phyloP scores from a whole-genome alignment of 2,797 vertebrate genomes.

The Hippocampus kuda region DNA sequence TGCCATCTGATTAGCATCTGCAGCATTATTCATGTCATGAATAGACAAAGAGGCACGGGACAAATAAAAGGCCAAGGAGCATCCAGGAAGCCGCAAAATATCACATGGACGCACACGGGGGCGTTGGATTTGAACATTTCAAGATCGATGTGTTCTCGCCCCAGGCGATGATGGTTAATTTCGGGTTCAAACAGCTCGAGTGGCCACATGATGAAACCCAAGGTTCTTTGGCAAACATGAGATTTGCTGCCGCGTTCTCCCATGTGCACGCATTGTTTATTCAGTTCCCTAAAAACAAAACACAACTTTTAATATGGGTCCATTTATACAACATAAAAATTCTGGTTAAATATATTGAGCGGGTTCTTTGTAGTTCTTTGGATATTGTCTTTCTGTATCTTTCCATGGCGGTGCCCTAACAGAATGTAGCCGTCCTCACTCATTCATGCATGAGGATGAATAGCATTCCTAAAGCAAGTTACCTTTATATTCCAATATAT shows the following conservation, averaged over 20 bases:
- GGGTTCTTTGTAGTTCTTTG: background rate
- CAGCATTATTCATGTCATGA: conserved; percentile 56
- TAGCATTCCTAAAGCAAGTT: too few species aligned
- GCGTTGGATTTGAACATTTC: conserved; percentile 46
- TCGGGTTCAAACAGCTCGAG: conserved; percentile 20
- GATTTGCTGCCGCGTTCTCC: background rate
- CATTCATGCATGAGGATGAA: too few species aligned
- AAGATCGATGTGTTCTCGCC: conserved; percentile 3
- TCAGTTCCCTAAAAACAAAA: background rate
- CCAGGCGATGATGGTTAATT: background rate
- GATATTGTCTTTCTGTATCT: background rate
- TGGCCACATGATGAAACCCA: conserved; percentile 22
- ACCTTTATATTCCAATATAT: too few species aligned
- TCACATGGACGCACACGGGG: conserved; percentile 26
- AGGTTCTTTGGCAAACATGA: background rate
- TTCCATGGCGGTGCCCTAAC: background rate
- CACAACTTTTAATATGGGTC: background rate
- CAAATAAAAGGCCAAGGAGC: conserved; percentile 55
- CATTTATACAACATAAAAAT: background rate
- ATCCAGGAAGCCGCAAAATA: conserved; percentile 28
- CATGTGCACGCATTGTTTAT: background rate
- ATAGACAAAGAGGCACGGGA: conserved; percentile 48
- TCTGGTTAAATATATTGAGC: background rate
- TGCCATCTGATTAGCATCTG: conserved; percentile 47
- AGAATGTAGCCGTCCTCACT: background rate